Evolutionary conservation across 2,113 vertebrate genomes (phyloP).

Genomic region (Blennius ocellaris): DNA sequence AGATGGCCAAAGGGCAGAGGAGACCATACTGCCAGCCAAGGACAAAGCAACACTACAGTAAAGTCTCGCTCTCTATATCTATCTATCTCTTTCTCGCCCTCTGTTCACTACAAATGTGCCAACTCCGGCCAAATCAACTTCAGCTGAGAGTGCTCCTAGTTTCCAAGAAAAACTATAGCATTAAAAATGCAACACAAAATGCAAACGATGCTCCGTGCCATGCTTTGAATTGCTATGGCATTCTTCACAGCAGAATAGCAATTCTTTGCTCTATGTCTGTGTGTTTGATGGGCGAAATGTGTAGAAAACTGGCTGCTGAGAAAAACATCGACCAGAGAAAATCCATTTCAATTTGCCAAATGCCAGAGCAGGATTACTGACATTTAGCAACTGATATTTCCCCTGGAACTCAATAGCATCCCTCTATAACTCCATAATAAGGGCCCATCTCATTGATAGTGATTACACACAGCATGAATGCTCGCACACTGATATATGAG

Average conservation of each 20-base stretch:
- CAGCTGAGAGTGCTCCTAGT: not conserved
- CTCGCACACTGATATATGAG: conserved; percentile 37
- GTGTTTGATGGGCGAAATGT: conserved; percentile 49
- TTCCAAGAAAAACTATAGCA: conserved; percentile 2
- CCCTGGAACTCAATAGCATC: conserved; percentile 54
- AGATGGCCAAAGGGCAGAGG: conserved; percentile 36
- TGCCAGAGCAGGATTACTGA: conserved; percentile 72
- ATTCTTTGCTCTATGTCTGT: conserved; percentile 32
- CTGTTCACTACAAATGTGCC: conserved; percentile 19
- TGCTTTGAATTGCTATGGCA: conserved; percentile 10
- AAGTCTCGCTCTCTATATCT: conserved; percentile 5
- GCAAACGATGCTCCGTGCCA: not conserved
- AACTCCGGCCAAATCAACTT: conserved; percentile 10
- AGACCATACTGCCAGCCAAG: conserved; percentile 15
- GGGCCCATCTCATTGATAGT: conserved; percentile 46
- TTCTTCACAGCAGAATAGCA: conserved; percentile 20
- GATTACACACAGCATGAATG: conserved; percentile 52
- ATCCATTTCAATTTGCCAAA: conserved; percentile 77
- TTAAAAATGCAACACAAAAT: conserved; percentile 11
- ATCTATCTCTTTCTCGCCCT: not conserved
- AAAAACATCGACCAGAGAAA: conserved; percentile 65
- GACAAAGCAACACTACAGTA: conserved; percentile 30
- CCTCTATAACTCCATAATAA: conserved; percentile 43
- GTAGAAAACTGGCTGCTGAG: conserved; percentile 23
- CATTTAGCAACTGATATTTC: conserved; percentile 73